phyloP scores from a whole-genome alignment of 2,888 invertebrate genomes.

The Acanthosepion lycidas region DNA sequence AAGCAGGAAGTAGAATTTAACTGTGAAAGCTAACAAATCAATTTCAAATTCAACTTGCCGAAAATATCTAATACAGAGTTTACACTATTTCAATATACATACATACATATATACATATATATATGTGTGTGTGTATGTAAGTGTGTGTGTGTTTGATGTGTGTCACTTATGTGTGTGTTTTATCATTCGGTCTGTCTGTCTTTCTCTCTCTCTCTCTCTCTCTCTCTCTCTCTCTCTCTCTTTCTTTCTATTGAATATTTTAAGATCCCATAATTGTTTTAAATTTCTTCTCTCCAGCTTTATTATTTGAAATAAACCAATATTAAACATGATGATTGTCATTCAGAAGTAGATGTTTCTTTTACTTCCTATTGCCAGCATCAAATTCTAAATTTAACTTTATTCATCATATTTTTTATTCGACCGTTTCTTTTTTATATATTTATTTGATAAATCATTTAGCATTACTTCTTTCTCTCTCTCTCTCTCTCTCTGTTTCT shows the following conservation, averaged over 20 bases:
- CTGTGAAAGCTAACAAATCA: no score
- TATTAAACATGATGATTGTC: background rate
- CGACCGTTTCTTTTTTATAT: background rate
- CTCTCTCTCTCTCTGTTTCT: background rate
- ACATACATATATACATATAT: no score
- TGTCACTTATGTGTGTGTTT: background rate
- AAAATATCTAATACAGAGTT: no score
- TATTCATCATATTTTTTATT: background rate
- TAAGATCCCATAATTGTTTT: background rate
- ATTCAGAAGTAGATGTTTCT: background rate
- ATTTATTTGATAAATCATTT: background rate
- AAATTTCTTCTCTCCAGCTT: background rate
- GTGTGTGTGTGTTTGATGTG: no score
- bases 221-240: background rate
- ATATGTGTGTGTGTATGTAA: no score
- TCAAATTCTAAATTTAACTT: background rate
- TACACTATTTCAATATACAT: no score
- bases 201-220: background rate
- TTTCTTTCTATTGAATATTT: background rate
- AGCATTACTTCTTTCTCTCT: background rate
- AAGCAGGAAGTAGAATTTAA: no score
- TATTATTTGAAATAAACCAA: background rate
- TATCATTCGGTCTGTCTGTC: background rate
- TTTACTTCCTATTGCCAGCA: background rate
- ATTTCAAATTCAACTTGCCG: no score